Evolutionary conservation across 2,888 invertebrate genomes (phyloP).

Genomic region (Temnothorax ravouxi): DNA sequence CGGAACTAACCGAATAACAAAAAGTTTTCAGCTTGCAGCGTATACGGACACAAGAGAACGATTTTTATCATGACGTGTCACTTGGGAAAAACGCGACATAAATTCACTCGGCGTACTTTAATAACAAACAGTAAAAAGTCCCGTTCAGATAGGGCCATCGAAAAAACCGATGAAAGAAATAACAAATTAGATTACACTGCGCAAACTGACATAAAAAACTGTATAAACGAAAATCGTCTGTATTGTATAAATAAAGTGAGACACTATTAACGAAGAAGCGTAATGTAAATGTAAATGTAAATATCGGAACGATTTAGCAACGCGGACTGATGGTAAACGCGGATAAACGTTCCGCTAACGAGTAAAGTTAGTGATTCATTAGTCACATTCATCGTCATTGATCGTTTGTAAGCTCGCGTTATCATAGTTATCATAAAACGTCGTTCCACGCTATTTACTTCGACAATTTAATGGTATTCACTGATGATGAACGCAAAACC

Average conservation of each 20-base stretch:
- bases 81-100: constrained; percentile 35
- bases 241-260: neutral
- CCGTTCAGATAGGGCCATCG: neutral
- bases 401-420: constrained; percentile 20
- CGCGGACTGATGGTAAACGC: neutral
- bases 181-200: constrained; percentile 14
- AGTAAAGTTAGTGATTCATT: constrained; percentile 50
- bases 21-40: constrained; percentile 14
- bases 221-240: constrained; percentile 2
- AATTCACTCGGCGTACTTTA: constrained; percentile 41
- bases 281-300: neutral
- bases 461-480: constrained; percentile 17
- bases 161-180: constrained; percentile 24
- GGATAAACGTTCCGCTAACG: constrained; percentile 42
- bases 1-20: neutral
- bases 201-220: neutral
- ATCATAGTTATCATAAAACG: constrained; percentile 45
- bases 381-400: constrained; percentile 47
- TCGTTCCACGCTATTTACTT: constrained; percentile 40
- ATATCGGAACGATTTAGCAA: constrained; percentile 15
- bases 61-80: constrained; percentile 32
- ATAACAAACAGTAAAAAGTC: constrained; percentile 7
- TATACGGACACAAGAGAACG: constrained; percentile 21
- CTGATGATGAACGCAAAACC: constrained; percentile 35
- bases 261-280: constrained; percentile 7